Base-by-base conservation (phyloP, 2,888 invertebrate species). In the Ptychoptera albimana region DNA sequence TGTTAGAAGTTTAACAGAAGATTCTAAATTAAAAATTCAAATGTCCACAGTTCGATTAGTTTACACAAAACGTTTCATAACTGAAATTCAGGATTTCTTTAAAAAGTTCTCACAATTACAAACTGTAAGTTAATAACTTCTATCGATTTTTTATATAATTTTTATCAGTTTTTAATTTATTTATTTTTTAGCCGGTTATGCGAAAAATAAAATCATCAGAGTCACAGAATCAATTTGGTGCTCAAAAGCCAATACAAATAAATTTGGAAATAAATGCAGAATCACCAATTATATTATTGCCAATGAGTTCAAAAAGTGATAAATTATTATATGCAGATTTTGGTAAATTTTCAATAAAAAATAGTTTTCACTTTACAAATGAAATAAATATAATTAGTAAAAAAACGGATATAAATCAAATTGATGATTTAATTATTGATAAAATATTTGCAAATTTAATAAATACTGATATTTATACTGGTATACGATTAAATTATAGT, bases 21-120 rank as follows among this genome's bases (percentile, higher is more conserved):
- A 63, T 43, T 58, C 62, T 3, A 53, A 54, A 4, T 47, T 65
- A 9, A 54, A 59, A 43, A 63, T 94, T 30, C 77, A 82, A 55
- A 88, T 93, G 86, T 81, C 88, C 0, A 89, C 94, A 0, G 85
- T 94, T 2, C 77, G 85, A 54, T 93, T 93, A 63, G 82, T 93
- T 43, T 93, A 96, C 66, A 93, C 94, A 1, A 88, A 91, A 58
- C 74, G 93, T 44, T 97, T 96, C 68, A 77, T 93, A 42, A 77
- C 80, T 14, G 93, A 93, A 63, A 69, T 93, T 45, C 79, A 87
- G 54, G 82, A 86, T 4, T 94, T 93, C 66, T 82, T 87, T 50
- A 69, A 76, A 41, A 82, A 86, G 57, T 89, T 96, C 60, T 75
- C 83, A 5, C 81, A 89, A 56, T 66, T 92, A 42, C 82, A 88